These are phyloP conservation scores for Sarcophaga bullata DNA, from an alignment of 1,140 invertebrate species.

Conservation along the genomic window DNA sequence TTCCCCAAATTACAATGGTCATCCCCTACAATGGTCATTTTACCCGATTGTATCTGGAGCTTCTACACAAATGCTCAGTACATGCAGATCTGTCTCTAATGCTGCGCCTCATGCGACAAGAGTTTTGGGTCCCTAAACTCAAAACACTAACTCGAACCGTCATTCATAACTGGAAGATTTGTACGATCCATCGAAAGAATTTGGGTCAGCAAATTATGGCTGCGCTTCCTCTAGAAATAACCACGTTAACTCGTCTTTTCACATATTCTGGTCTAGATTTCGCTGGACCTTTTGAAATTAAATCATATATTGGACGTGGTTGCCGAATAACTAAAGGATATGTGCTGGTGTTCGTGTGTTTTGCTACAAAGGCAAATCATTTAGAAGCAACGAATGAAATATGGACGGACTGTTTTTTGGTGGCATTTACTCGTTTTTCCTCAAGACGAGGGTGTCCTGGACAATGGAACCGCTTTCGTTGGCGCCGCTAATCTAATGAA, in stretches of 20 bases:
- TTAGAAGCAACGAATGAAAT: background rate
- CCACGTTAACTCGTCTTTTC: no score
- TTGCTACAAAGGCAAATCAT: conserved; percentile 33
- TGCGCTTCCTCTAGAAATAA: no score
- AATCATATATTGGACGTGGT: background rate
- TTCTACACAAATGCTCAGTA: no score
- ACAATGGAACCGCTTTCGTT: conserved; percentile 61
- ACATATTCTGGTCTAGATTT: background rate
- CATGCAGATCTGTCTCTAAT: no score
- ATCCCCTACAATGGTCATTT: no score
- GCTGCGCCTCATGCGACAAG: no score
- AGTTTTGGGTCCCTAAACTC: no score
- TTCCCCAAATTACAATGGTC: no score
- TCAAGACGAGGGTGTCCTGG: conserved; percentile 46
- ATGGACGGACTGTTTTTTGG: background rate
- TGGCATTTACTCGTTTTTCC: background rate
- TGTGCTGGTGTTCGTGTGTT: conserved; percentile 20
- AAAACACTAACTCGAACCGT: no score
- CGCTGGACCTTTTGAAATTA: background rate
- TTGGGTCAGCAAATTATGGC: no score
- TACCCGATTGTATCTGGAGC: no score
- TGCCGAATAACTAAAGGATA: background rate
- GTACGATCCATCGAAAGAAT: background rate
- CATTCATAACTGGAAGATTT: background rate
- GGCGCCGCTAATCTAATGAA: conserved; percentile 43